Evolutionary conservation across 2,113 vertebrate species (phyloP), one percentile per base, ranked within the genome.

Genomic region (Vulpes lagopus): DNA sequence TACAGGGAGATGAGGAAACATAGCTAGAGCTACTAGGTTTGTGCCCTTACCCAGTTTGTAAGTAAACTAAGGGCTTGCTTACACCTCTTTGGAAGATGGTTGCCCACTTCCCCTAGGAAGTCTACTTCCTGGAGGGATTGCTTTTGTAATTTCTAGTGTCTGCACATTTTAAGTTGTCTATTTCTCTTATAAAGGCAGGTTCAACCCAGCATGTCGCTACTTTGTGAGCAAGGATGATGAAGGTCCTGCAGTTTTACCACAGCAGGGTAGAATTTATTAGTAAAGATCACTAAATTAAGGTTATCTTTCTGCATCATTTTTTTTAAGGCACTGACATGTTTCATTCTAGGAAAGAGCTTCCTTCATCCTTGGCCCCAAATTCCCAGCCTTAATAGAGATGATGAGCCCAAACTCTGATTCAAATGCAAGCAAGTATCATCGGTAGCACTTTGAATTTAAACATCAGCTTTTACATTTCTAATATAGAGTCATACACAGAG

Each of bases 361-460:
- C 8, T 23, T 35, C 35, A 3, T 57, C 1, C 12, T 88, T 73
- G 35, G 1, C 65, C n/a, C 74, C 20, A 55, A 57, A 95, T 88
- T 74, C 22, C 49, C 12, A 89, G 73, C 12, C 51, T 16, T 71
- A 74, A 83, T 3, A 85, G 51, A 91, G 64, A 57, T 84, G 22
- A n/a, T 65, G 23, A 92, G 23, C 43, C 23, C 64, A 80, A 80
- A 69, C 19, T 55, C n/a, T 43, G 38, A 69, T 49, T 43, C 43
- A 43, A 49, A 84, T 38, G 8, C 32, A 64, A 67, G 35, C 35
- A 80, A 91, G 19, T 3, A 43, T 86, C 27, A 9, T 27, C 25
- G 20, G 35, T 79, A 23, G 25, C 32, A 62, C 76, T 91, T 79
- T 71, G 55, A 81, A 78, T 89, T 95, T 74, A 81, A 95, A 91